Evolutionary conservation across 2,113 vertebrate genomes (phyloP), one percentile per base, ranked within the genome.

Genomic region (Charadrius vociferus): DNA sequence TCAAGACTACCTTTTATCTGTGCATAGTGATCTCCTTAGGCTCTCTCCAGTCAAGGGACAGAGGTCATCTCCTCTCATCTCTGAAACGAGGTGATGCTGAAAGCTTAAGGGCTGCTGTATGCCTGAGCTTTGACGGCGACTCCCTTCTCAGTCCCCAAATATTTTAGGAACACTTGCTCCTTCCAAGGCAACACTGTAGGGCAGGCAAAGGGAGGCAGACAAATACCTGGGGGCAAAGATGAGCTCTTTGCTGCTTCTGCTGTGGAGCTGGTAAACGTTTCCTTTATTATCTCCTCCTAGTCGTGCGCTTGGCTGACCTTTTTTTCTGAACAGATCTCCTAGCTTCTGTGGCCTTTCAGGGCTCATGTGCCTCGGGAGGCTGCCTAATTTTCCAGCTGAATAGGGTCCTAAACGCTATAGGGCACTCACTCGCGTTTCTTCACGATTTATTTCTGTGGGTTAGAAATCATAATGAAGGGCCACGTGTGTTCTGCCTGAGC

Each of bases 361-460:
- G 71, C 90, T 90, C 66, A 5, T 73, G 87, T 90, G 85, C 87
- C 95, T 85, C 16, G 0, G 78, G 91, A 91, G 84, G 73, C 81
- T 73, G 78, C 66, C 92, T 68, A 68, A 86, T 97, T 95, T 95
- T 95, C 95, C 96, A 88, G 79, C 90, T 95, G 79, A 96, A 95
- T 14, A 86, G 74, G 90, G 81, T 27, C 92, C 85, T 95, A 66
- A 93, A 73, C 3, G 47, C 88, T 80, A 9, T 9, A 55, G 81
- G 87, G 90, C 91, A 74, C 86, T 96, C 56, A 4, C 71, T 81
- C 7, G 3, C 21, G 7, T 79, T 94, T 74, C 83, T 67, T 71
- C 2, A 5, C 24, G 3, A 19, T 95, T 93, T 90, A 50, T 58
- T 93, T 91, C 85, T 80, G 36, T 19, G 49, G 74, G 87, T 90